Evolutionary conservation across 2,113 vertebrate species (phyloP), one percentile per base, ranked within the genome.

Genomic region (Strix uralensis): DNA sequence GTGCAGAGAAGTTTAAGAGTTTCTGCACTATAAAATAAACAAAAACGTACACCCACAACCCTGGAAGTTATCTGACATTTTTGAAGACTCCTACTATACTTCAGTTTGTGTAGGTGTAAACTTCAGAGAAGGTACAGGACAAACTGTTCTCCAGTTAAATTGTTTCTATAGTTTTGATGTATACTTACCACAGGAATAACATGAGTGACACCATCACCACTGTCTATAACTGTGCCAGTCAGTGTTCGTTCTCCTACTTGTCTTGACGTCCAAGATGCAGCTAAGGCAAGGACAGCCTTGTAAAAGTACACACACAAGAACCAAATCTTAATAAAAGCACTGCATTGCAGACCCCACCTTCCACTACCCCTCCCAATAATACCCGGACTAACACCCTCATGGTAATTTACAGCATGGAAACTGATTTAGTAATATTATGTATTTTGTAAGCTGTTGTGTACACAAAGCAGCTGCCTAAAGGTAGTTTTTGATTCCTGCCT

Each of bases 181-280:
- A 59, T 74, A 98, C 99, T 98, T 97, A 99, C 99, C 98, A 99
- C 99, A 94, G 99, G 99, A 96, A 99, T 99, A 94, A 99, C 99
- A 23, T 99, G 99, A 81, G 99, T 99, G 96, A 99, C 99, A 27
- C 99, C 99, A 26, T 99, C 99, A 52, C 99, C 99, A 36, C 99
- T 99, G 98, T 99, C 99, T 97, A 99, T 99, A 96, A 99, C 99
- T 1, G 99, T 99, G 90, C 99, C 99, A 1, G 99, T 99, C 96
- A 99, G 98, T 0, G 99, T 99, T 96, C 99, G 98, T 96, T 99
- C 99, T 65, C 99, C 99, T 86, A 99, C 99, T 98, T 99, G 99
- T 90, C 99, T 98, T 92, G 99, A 99, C 26, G 99, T 99, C 99
- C 99, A 99, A 67, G 99, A 99, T 9, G 99, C 99, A 74, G 99